Evolutionary conservation across 37 sponge, comb jelly and placozoan species (phyloP), one percentile per base, ranked within the genome.

Genomic region (Cladorhizidae sp.): DNA sequence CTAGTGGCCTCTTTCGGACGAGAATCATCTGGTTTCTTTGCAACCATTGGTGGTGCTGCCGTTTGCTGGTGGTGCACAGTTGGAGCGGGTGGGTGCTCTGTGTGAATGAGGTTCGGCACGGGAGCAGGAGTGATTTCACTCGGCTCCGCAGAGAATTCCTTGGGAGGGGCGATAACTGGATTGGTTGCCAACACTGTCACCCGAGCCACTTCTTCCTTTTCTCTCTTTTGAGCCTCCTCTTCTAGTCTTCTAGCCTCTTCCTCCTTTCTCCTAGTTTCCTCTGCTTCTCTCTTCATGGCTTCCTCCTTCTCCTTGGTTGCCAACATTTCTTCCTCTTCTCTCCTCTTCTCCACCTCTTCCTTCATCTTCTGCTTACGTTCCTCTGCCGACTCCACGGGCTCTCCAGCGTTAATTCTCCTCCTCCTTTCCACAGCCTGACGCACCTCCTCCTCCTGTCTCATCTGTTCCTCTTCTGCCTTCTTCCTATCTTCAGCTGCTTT

Each of bases 101-200:
- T n/a, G n/a, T n/a, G n/a, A n/a, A n/a, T n/a, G n/a, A n/a, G n/a
- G n/a, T n/a, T n/a, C n/a, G n/a, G n/a, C n/a, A n/a, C n/a, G n/a
- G n/a, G n/a, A n/a, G n/a, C 3, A 14, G 67, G 35, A 31, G 35
- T 12, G 18, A 36, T 32, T 36, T 18, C 67, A 14, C 67, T 31
- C 7, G 32, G 67, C 32, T 7, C 2, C 11, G 11, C 72, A 71
- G 72, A n/a, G 43, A 23, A n/a, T 49, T 41, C 72, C n/a, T 2
- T 37, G 23, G 72, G 72, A 39, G 72, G 72, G 17, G 67, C 32
- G 32, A 31, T 31, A 65, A 32, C 67, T 5, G 12, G n/a, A n/a
- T n/a, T n/a, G n/a, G n/a, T n/a, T n/a, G n/a, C n/a, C n/a, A n/a
- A 18, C 63, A 69, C 23, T 67, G 80, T 45, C 37, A 75, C 45